Base-by-base conservation (phyloP, 2,888 invertebrate genomes). In the Oxyteleia sp. region DNA sequence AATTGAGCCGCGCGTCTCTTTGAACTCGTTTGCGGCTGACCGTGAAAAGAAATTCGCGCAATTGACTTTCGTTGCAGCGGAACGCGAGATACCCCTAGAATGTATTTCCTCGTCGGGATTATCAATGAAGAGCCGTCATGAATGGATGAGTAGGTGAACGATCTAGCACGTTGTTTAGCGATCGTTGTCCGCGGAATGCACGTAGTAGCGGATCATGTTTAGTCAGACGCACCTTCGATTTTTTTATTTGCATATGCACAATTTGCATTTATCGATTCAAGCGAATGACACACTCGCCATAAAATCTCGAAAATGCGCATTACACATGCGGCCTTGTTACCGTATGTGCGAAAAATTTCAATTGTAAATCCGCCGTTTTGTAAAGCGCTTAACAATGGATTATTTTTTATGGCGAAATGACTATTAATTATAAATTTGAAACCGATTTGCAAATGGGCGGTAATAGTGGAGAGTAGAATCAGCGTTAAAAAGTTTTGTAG, bases 111-210 rank as follows among this genome's bases (percentile, higher is more conserved):
- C 68, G 69, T 53, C 49, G 38, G 47, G 43, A 59, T 66, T 64
- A 83, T 83, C 83, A 83, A 83, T 83, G 83, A 83, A 74, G 74
- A 79, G 74, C 38, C 69, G 78, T 74, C 78, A 68, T 83, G 83
- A 83, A 83, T 83, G 83, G 83, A 79, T 83, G 78, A 78, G 74
- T 64, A 82, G 72, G 71, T 71, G 69, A 75, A 38, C 61, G 38
- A 57, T 20, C 18, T 63, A 43, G 47, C 29, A 38, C 64, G 51
- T 51, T 51, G 51, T 66, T 66, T 51, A 35, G 26, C 32, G 51
- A 66, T 51, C 38, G 55, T 51, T 23, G 55, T 59, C 55, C 47
- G 47, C 20, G 18, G 29, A 32, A 45, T 57, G 29, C 68, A 15
- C 82, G 78, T 78, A 78, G 78, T 82, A 76, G 32, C 49, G 66